A percentile compares a stretch with the other conserved stretches of the same genome.
phyloP scores from a whole-genome alignment of 2,113 vertebrate genomes.

The Hydrolagus affinis region DNA sequence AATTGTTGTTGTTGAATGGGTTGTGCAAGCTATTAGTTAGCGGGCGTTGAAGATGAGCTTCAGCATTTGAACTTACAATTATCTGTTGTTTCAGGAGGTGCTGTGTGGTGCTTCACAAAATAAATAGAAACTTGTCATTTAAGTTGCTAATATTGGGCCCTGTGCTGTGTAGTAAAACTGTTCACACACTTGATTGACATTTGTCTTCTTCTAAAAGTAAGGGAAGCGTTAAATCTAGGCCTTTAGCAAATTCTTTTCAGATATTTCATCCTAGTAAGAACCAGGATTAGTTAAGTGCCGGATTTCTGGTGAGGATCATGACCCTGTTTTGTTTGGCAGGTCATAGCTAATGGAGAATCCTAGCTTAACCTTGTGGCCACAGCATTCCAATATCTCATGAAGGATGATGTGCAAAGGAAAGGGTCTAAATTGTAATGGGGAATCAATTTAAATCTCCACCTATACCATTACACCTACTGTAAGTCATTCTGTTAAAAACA shows the following conservation, averaged over 20 bases:
- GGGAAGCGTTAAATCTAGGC: conserved; percentile 49
- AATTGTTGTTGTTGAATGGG: no score
- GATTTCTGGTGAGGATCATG: conserved; percentile 44
- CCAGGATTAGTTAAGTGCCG: conserved; percentile 47
- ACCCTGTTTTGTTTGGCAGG: conserved; percentile 53
- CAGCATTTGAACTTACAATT: background rate
- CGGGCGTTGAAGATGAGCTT: background rate
- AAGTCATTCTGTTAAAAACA: background rate
- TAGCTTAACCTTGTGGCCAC: conserved; percentile 54
- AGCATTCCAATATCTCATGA: conserved; percentile 53
- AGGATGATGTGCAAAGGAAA: conserved; percentile 25
- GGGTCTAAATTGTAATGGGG: conserved; percentile 33
- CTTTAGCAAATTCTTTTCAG: conserved; percentile 52
- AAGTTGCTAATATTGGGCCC: background rate
- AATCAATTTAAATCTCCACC: conserved; percentile 33
- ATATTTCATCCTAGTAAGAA: conserved; percentile 46
- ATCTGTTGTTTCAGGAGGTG: background rate
- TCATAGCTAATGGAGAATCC: conserved; percentile 57
- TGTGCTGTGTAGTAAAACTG: no score
- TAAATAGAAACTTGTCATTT: no score
- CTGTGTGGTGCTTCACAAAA: background rate
- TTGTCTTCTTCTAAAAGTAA: conserved; percentile 51
- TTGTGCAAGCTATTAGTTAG: background rate
- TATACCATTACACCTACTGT: background rate
- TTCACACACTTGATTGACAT: conserved; percentile 49